These are phyloP conservation scores for Capricornis sumatraensis DNA, from an alignment of 2,113 vertebrate species.

Conservation along the genomic window DNA sequence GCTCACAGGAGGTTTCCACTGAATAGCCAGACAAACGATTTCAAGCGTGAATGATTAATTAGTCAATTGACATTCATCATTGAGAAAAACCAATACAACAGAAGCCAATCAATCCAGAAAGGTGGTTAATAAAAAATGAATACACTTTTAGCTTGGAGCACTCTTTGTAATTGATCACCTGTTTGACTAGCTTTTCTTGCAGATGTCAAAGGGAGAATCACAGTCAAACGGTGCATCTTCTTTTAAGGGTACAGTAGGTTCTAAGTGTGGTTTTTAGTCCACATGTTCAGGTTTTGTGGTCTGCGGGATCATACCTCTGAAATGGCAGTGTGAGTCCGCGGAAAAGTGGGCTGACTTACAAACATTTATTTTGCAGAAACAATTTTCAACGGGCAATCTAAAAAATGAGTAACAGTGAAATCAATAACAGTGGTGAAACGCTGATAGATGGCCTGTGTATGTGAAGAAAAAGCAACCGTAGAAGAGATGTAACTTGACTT, in stretches of 20 bases:
- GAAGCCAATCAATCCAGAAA: slow-evolving; percentile 19
- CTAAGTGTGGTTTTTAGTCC: not conserved
- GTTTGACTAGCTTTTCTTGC: not conserved
- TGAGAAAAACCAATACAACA: slow-evolving; percentile 2
- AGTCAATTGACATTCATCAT: not conserved
- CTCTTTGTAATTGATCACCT: not conserved
- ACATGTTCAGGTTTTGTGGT: not conserved
- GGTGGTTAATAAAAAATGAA: slow-evolving; percentile 25
- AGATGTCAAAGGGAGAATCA: not conserved
- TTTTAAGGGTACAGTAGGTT: not conserved
- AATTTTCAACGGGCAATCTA: not conserved
- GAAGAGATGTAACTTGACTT: not conserved
- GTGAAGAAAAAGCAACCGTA: not conserved
- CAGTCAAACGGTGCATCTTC: not conserved
- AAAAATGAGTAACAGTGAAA: not conserved
- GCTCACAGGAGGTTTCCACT: not conserved
- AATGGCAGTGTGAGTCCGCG: not conserved
- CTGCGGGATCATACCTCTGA: not conserved
- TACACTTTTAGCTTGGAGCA: not conserved
- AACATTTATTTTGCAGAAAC: not conserved
- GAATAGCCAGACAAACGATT: not conserved
- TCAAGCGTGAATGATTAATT: not conserved
- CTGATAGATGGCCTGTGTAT: not conserved
- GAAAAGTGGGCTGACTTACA: not conserved
- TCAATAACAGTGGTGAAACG: not conserved